These are phyloP conservation scores for Dysdera silvatica DNA, from an alignment of 1,140 invertebrate species.

Conservation along the genomic window DNA sequence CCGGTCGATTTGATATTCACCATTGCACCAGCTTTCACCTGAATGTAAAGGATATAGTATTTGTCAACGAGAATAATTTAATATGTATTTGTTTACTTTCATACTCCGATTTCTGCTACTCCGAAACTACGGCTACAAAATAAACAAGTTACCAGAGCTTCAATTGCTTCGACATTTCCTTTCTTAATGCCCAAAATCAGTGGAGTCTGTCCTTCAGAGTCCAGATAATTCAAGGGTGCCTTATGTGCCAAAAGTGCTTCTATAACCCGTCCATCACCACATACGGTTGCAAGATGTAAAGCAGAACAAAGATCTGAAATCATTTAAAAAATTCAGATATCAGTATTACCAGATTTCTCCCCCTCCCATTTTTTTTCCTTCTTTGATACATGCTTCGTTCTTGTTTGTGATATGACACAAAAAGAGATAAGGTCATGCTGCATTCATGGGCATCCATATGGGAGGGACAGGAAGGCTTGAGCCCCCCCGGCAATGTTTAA, in stretches of 20 bases:
- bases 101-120: background rate
- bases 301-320: constrained; percentile 39
- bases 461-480: no score
- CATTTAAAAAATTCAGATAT: constrained; percentile 4
- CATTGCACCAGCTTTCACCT: constrained; percentile 41
- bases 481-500: no score
- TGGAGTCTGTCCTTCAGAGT: constrained; percentile 38
- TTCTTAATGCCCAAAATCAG: constrained; percentile 39
- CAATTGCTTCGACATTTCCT: constrained; percentile 32
- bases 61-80: background rate
- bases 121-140: background rate
- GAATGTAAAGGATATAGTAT: constrained; percentile 7
- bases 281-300: constrained; percentile 39
- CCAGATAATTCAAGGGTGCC: constrained; percentile 39
- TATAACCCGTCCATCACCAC: constrained; percentile 34
- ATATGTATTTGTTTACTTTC: background rate
- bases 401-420: no score
- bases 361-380: no score
- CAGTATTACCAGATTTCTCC: no score
- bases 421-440: no score
- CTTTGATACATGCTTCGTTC: no score
- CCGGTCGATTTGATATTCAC: constrained; percentile 38
- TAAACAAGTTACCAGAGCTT: constrained; percentile 37
- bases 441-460: no score
- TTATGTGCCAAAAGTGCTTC: constrained; percentile 38